phyloP scores from a whole-genome alignment of 2,113 vertebrate species.

The Thomomys bottae region DNA sequence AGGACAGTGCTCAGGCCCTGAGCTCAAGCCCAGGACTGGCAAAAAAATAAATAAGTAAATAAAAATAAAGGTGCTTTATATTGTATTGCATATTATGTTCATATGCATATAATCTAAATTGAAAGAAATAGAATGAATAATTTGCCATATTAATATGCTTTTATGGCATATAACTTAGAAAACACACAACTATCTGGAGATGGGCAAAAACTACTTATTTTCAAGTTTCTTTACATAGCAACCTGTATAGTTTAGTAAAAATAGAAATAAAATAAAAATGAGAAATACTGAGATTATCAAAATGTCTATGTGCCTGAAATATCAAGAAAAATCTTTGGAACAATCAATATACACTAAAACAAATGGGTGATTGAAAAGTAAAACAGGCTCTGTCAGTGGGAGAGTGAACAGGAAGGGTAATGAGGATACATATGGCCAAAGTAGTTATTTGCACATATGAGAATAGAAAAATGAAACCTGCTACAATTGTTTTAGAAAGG shows the following conservation, averaged over 20 bases:
- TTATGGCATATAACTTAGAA: not conserved
- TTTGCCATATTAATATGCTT: not conserved
- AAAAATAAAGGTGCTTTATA: not conserved
- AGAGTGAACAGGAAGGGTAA: no score
- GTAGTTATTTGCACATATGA: no score
- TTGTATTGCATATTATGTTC: not conserved
- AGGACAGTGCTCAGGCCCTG: no score
- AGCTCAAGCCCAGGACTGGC: no score
- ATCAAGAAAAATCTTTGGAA: no score
- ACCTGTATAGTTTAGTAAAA: not conserved
- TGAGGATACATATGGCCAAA: no score
- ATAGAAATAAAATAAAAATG: not conserved
- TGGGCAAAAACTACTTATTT: constrained; percentile 7
- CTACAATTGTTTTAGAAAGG: no score
- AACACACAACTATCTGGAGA: not conserved
- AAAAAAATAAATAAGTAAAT: no score
- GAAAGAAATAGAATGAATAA: not conserved
- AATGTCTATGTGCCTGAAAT: not conserved
- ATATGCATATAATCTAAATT: not conserved
- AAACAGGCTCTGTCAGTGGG: no score
- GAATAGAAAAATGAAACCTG: no score
- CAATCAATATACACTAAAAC: no score
- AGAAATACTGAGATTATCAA: not conserved
- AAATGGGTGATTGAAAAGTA: no score
- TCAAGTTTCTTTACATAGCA: not conserved